phyloP scores from a whole-genome alignment of 1,140 invertebrate genomes.

The Helicoverpa armigera region DNA sequence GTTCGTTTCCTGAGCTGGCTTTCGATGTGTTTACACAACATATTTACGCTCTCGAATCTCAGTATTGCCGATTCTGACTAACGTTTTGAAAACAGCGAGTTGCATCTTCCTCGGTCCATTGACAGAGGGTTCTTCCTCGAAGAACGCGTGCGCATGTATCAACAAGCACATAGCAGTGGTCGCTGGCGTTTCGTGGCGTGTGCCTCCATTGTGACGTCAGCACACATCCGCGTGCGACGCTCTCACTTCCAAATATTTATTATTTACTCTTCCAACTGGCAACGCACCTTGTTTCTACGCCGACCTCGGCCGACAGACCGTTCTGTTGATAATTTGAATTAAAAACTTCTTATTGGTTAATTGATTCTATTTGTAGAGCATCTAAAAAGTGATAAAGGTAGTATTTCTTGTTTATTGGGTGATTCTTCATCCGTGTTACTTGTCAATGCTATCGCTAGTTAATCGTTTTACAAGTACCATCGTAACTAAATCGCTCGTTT shows the following conservation, averaged over 20 bases:
- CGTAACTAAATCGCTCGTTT: conserved; percentile 30
- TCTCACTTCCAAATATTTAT: conserved; percentile 68
- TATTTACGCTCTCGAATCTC: conserved; percentile 15
- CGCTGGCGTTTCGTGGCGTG: conserved; percentile 25
- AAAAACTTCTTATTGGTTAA: conserved; percentile 35
- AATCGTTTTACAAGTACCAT: conserved; percentile 41
- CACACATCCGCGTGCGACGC: conserved; percentile 54
- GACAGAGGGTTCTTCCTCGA: conserved; percentile 68
- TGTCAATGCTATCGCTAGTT: conserved; percentile 52
- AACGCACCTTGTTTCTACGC: conserved; percentile 51
- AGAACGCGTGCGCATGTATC: conserved; percentile 72
- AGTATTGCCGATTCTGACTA: conserved; percentile 43
- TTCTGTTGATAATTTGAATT: conserved; percentile 39
- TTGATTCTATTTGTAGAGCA: conserved; percentile 34
- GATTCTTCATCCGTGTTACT: conserved; percentile 55
- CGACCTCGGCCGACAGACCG: conserved; percentile 8
- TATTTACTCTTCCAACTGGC: conserved; percentile 59
- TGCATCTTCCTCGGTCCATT: conserved; percentile 65
- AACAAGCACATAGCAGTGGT: conserved; percentile 54
- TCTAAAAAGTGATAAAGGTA: conserved; percentile 40
- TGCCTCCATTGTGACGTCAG: conserved; percentile 58
- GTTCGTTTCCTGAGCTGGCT: conserved; percentile 25
- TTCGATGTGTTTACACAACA: conserved; percentile 25
- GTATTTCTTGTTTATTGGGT: conserved; percentile 45
- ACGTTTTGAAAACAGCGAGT: conserved; percentile 62